phyloP scores from a whole-genome alignment of 2,113 vertebrate genomes.

The Anarrhichthys ocellatus region DNA sequence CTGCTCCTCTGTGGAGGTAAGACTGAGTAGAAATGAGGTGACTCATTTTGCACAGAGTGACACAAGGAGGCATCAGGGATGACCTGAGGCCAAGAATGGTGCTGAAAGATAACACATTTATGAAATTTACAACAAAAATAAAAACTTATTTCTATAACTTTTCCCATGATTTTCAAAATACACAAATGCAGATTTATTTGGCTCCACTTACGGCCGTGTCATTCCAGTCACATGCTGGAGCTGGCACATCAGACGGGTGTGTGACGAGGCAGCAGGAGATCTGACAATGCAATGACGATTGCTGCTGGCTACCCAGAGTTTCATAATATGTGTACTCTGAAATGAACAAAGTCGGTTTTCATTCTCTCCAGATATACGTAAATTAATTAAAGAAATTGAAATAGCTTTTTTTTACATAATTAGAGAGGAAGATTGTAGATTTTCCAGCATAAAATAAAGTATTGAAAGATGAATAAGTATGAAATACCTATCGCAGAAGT shows the following conservation, averaged over 20 bases:
- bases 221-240: conserved; percentile 82
- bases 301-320: conserved; percentile 80
- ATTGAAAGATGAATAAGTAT: background rate
- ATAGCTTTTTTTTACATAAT: background rate
- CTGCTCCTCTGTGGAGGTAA: conserved; percentile 81
- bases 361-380: background rate
- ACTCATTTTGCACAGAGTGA: conserved; percentile 79
- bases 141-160: background rate
- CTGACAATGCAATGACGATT: conserved; percentile 75
- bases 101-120: conserved; percentile 21
- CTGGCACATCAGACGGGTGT: conserved; percentile 75
- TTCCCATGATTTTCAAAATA: background rate
- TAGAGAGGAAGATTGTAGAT: background rate
- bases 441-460: background rate
- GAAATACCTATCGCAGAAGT: background rate
- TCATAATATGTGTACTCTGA: conserved; percentile 87
- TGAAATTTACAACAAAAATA: background rate
- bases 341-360: background rate
- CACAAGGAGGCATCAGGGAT: conserved; percentile 81
- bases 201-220: conserved; percentile 83
- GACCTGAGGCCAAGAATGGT: conserved; percentile 78
- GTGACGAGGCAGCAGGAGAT: conserved; percentile 81
- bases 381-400: background rate
- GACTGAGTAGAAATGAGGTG: conserved; percentile 78
- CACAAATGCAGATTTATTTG: background rate